phyloP scores from a whole-genome alignment of 2,888 invertebrate species.

The Scelioninae gen. 1 region DNA sequence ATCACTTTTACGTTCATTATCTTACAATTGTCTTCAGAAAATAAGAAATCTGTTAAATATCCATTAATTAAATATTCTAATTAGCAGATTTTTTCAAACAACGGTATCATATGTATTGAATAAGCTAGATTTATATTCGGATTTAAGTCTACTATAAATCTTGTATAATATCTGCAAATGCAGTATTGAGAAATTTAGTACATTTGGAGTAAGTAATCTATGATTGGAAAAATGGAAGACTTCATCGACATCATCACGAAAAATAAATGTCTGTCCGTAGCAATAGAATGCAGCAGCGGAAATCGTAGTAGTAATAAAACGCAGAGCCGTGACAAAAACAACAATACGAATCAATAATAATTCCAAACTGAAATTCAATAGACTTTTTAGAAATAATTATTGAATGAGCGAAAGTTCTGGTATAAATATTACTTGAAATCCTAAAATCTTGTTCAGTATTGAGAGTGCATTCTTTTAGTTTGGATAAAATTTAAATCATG shows the following conservation, averaged over 20 bases:
- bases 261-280: constrained; percentile 3
- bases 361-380: constrained; percentile 39
- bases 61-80: not conserved
- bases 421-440: constrained; percentile 81
- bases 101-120: not conserved
- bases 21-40: constrained; percentile 25
- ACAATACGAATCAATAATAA: constrained; percentile 42
- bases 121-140: not conserved
- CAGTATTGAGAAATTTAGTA: too few species aligned
- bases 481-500: constrained; percentile 67
- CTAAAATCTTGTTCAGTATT: constrained; percentile 35
- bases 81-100: not conserved
- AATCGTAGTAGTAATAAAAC: constrained; percentile 45
- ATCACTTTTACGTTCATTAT: constrained; percentile 30
- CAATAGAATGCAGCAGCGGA: constrained; percentile 28
- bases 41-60: constrained; percentile 23
- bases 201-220: not conserved
- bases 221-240: not conserved
- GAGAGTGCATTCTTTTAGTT: constrained; percentile 75
- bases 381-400: constrained; percentile 74
- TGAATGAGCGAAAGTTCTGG: constrained; percentile 79
- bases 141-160: not conserved
- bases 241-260: not conserved
- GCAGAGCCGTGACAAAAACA: constrained; percentile 52
- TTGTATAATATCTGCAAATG: not conserved